phyloP scores from a whole-genome alignment of 2,888 invertebrate genomes.

The Aethes cnicana region DNA sequence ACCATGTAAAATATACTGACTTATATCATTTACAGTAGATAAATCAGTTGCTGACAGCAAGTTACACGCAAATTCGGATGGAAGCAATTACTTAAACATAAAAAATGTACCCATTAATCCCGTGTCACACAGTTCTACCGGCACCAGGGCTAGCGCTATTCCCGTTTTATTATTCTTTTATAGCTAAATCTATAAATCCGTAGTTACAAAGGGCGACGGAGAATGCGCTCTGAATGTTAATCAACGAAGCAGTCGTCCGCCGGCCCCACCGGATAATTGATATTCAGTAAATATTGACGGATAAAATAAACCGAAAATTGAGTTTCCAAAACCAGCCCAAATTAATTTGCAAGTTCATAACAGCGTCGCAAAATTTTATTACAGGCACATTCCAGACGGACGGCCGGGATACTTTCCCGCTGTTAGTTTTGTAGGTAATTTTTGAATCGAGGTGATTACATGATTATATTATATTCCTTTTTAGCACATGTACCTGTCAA shows the following conservation, averaged over 20 bases:
- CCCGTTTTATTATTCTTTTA: conserved; percentile 8
- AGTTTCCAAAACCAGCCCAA: conserved; percentile 75
- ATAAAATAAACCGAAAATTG: conserved; percentile 79
- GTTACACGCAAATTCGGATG: too few relatives aligned
- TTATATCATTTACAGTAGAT: too few relatives aligned
- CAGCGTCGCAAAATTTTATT: conserved; percentile 71
- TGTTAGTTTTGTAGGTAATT: too few relatives aligned
- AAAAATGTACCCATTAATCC: too few relatives aligned
- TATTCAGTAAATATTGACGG: conserved; percentile 79
- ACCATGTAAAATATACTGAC: too few relatives aligned
- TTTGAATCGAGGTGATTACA: too few relatives aligned
- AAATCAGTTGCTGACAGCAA: too few relatives aligned
- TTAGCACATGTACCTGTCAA: too few relatives aligned
- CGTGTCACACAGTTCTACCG: too few relatives aligned
- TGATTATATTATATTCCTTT: too few relatives aligned
- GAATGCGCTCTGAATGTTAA: conserved; percentile 40
- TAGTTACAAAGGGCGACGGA: conserved; percentile 10
- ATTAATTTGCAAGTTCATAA: conserved; percentile 80
- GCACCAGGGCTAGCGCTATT: not conserved
- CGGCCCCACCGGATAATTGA: conserved; percentile 66
- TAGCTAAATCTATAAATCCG: conserved; percentile 10
- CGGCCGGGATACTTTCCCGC: conserved; percentile 23
- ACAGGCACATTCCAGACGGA: conserved; percentile 58
- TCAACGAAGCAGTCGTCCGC: conserved; percentile 45
- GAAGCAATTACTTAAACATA: too few relatives aligned